Evolutionary conservation across 2,888 invertebrate genomes (phyloP), one percentile per base, ranked within the genome.

Genomic region (Aspidiotus rigidus): DNA sequence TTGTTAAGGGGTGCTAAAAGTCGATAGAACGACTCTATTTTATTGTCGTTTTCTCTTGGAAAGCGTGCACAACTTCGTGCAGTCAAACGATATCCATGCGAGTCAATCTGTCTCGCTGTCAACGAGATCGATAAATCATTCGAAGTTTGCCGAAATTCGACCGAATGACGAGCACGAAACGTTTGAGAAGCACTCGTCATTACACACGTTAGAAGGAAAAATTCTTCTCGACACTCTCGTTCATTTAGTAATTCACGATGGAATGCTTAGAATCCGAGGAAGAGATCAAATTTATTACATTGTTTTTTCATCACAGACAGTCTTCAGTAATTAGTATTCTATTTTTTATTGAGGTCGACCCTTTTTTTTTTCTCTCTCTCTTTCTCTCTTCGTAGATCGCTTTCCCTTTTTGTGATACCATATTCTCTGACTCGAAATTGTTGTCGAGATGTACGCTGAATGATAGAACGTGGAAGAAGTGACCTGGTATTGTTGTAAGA

Each of bases 271-370:
- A 60, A 16, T 16, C 11, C 17, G 39, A 39, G 9, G 60, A 60
- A 39, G 60, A 60, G 39, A 62, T 62, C 28, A 62, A 62, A 62
- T 62, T 62, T 62, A 62, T 62, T 62, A 62, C 53, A 62, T 62
- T 62, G 62, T 62, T 62, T 62, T 53, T 62, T 53, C 53, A 53
- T 62, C 42, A 28, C 28, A 53, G 62, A 62, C 42, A 16, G 62
- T 16, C 42, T 57, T 7, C 39, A 53, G 53, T 62, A 62, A 62
- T 62, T 62, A 62, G 62, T 62, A 62, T 62, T 62, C 62, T 7
- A 28, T 62, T 62, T 13, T 53, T 57, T 49, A 49, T 49, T 49
- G 49, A 49, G 49, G 49, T 11, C 49, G n/a, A 49, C 49, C 49
- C n/a, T 49, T n/a, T 49, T 49, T n/a, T 11, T 49, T 49, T 6